A percentile compares a stretch with the other conserved stretches of the same genome.
phyloP scores from a whole-genome alignment of 1,140 invertebrate species.

The Daktulosphaira vitifoliae region DNA sequence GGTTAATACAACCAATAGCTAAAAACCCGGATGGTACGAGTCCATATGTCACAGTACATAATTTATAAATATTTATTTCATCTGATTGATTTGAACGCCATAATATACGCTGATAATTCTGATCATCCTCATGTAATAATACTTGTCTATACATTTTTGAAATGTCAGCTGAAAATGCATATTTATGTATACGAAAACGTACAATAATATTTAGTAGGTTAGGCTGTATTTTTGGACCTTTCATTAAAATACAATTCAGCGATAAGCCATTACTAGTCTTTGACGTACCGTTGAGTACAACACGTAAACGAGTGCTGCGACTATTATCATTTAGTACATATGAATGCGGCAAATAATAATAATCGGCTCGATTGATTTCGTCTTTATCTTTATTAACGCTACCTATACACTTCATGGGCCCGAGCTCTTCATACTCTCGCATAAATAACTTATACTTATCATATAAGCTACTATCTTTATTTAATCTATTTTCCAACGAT shows the following conservation, averaged over 20 bases:
- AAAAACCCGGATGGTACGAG: not conserved
- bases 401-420: not conserved
- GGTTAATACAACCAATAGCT: not conserved
- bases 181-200: slow-evolving; percentile 26
- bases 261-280: slow-evolving; percentile 36
- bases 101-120: slow-evolving; percentile 42
- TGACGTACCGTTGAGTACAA: slow-evolving; percentile 37
- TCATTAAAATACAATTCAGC: slow-evolving; percentile 40
- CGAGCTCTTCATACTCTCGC: not conserved
- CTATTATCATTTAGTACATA: slow-evolving; percentile 13
- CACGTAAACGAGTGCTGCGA: slow-evolving; percentile 1
- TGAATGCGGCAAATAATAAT: slow-evolving; percentile 33
- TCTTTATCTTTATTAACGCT: not conserved
- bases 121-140: slow-evolving; percentile 22
- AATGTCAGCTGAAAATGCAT: slow-evolving; percentile 37
- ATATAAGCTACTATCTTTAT: not conserved
- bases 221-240: slow-evolving; percentile 36
- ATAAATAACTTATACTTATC: not conserved
- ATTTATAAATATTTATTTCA: slow-evolving; percentile 38
- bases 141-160: slow-evolving; percentile 36
- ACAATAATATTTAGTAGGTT: slow-evolving; percentile 25
- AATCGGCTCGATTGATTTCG: slow-evolving; percentile 38
- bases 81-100: slow-evolving; percentile 40
- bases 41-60: slow-evolving; percentile 42
- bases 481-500: not conserved